Evolutionary conservation across 53 echinoderm and acorn worm species (phyloP), one percentile per base, ranked within the genome.

Genomic region (Antedon mediterranea): DNA sequence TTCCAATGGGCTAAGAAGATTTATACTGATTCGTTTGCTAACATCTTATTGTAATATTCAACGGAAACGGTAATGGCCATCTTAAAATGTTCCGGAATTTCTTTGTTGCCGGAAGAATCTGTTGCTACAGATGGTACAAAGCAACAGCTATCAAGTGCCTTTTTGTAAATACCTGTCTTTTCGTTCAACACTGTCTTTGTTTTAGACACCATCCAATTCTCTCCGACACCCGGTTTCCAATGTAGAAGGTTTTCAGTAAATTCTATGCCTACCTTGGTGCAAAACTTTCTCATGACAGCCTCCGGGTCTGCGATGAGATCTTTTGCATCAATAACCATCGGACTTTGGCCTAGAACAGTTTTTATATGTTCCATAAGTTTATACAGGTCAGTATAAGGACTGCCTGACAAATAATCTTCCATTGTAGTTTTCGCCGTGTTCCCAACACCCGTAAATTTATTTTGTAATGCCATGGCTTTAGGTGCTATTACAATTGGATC

Each of bases 281-380:
- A 85, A 80, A 80, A 80, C 15, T 43, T 30, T 11, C 80, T 34
- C 42, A 85, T 4, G 37, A 85, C 31, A 2, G 28, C 76, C 18
- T 34, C 43, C 0, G 85, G 85, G 42, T 85, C 75, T 13, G 80
- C 33, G 5, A 81, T 27, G 0, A 85, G 77, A 71, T 85, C 85
- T 23, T 80, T 77, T 5, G 85, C 41, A 23, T 85, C 85, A 28
- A 85, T 85, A 43, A 85, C 32, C 31, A 85, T 81, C 9, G 85
- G 81, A 0, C n/a, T 33, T 0, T 44, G 79, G 28, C 76, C 85
- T 5, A 76, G 13, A 29, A 57, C 57, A 6, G 7, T 6, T 23
- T 57, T 26, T 18, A 57, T 23, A 18, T 57, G 23, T 57, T 57
- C 57, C 23, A 23, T 57, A 8, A 57, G 57, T 15, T 57, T 57